Percentiles rank a stretch among this genome's conserved stretches.
Conservation (phyloP, 30 jellyfish, hydroid and myxozoan genomes). For the Nemopilema nomurai region DNA sequence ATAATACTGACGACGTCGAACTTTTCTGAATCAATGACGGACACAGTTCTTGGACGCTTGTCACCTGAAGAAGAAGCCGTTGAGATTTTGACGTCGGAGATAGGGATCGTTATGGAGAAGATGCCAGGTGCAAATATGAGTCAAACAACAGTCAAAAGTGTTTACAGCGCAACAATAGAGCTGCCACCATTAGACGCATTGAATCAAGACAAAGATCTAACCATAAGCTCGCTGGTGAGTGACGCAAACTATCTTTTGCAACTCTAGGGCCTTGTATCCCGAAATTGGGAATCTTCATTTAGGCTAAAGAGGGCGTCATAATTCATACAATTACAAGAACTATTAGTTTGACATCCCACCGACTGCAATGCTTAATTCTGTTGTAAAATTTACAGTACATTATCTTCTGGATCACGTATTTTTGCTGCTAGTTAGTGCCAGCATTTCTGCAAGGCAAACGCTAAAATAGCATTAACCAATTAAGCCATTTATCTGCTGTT, state of each 20-base stretch:
- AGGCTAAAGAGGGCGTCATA: too few relatives aligned
- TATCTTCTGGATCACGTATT: too few relatives aligned
- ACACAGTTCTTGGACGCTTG: constrained; percentile 32
- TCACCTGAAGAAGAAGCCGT: constrained; percentile 41
- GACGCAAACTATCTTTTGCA: not conserved
- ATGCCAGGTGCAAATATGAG: constrained; percentile 11
- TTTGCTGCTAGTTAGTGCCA: too few relatives aligned
- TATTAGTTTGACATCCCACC: too few relatives aligned
- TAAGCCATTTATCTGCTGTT: too few relatives aligned
- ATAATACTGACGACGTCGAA: not conserved
- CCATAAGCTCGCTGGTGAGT: constrained; percentile 25
- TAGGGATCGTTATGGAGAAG: constrained; percentile 26
- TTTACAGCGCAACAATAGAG: constrained; percentile 4
- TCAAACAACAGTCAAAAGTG: not conserved
- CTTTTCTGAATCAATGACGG: not conserved
- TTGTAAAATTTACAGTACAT: too few relatives aligned
- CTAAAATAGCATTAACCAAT: too few relatives aligned
- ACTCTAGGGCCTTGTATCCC: too few relatives aligned
- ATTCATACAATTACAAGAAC: too few relatives aligned
- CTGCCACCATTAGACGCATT: constrained; percentile 27
- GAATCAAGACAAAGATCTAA: constrained; percentile 6
- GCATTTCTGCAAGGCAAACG: too few relatives aligned
- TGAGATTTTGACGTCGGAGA: constrained; percentile 7
- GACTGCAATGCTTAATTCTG: too few relatives aligned
- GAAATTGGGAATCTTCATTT: too few relatives aligned